Evolutionary conservation across 2,888 invertebrate species (phyloP), one percentile per base, ranked within the genome.

Genomic region (Mythimna albipuncta): DNA sequence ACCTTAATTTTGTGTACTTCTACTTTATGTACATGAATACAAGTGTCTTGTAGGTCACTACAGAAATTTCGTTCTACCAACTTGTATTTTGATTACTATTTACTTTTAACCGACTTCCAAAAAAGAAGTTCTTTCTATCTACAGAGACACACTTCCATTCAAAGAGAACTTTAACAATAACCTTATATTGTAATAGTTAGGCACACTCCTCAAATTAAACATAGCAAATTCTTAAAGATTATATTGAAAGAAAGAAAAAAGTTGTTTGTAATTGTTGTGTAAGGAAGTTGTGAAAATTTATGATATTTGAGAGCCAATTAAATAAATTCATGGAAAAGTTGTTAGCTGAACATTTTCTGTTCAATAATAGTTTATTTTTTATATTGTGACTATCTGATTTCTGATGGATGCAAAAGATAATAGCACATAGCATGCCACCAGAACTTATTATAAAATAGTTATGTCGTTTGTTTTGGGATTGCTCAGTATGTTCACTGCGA

Each of bases 221-320:
- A 21, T 54, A 47, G 44, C 41, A 58, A 44, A 26, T 3, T 41
- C 21, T 72, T 19, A 55, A 35, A 44, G 7, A n/a, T 35, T 38
- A 55, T 16, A 54, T 47, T 0, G 2, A 41, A 41, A 54, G 2
- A n/a, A 57, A n/a, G 11, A 19, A 6, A 47, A 75, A 69, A 21
- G 26, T 74, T 57, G 32, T 65, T 63, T 62, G 47, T 74, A 54
- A 77, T 79, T 74, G 52, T 75, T 75, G 35, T 54, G 41, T 21
- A 16, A 47, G 50, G n/a, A 64, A 64, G 50, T 75, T 6, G 26
- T 75, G 67, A 26, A 32, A 52, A 57, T 61, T 73, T 35, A 47
- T 21, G 54, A 55, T 73, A 19, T 73, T 63, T 55, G 59, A 32
- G 55, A 69, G 32, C 19, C 6, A 3, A 50, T 41, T 41, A 35